Evolutionary conservation across 2,888 invertebrate genomes (phyloP), one percentile per base, ranked within the genome.

Genomic region (Slavum lentiscoides): DNA sequence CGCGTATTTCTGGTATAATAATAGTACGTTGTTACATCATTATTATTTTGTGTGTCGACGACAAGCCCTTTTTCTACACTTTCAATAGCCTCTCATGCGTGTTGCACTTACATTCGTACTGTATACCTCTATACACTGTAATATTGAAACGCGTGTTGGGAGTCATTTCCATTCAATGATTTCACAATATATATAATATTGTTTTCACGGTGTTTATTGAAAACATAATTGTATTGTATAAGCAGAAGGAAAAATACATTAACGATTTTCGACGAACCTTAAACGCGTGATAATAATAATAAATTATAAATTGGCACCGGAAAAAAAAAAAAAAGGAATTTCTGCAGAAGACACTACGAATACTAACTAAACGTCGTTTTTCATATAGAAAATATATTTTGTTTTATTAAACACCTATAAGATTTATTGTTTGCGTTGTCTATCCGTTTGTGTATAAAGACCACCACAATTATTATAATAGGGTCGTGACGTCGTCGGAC

Each of bases 261-360:
- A 68, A 68, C 59, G 75, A 19, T 30, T 68, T 76, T 76, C 43
- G 5, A 76, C 59, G n/a, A 68, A 30, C 17, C 17, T n/a, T 43
- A 59, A 49, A 68, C 59, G 59, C 75, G 75, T 76, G 75, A 76
- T 76, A 59, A 49, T 68, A 76, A 76, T 76, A 55, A 55, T 55
- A 6, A 55, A 55, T 55, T 68, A 49, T 49, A n/a, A 67, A 68
- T 68, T 68, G n/a, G 23, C 49, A n/a, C 43, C 23, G 4, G 30
- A 30, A 30, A 30, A 30, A 30, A 30, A 30, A 30, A 30, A 43
- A 58, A 43, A 67, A 58, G 23, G 19, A 58, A 19, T 68, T 13
- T 17, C 58, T 76, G 49, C 49, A 15, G 49, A 9, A 11, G 75
- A 43, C 43, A 43, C 43, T 67, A 7, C 9, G 68, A 76, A 68